Conservation (phyloP, 1,140 invertebrate genomes). For the Helicoverpa zea region DNA sequence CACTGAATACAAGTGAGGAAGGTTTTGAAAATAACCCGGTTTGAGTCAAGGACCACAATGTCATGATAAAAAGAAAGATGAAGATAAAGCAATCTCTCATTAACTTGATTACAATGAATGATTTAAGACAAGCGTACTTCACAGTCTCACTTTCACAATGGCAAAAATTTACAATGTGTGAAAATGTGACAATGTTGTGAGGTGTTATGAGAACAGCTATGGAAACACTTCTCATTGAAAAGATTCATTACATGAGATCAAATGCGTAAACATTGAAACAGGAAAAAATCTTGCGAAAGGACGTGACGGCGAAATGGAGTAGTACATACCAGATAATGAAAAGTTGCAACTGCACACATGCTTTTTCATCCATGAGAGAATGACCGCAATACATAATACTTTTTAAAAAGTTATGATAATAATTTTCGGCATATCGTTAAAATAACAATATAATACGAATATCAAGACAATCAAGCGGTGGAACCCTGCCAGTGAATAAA, state of each 20-base stretch:
- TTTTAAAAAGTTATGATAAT: too few species aligned
- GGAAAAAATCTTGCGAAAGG: not conserved
- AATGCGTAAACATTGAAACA: conserved; percentile 3
- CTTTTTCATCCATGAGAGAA: too few species aligned
- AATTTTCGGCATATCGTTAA: too few species aligned
- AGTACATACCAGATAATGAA: not conserved
- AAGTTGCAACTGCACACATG: not conserved
- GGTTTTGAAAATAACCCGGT: too few species aligned
- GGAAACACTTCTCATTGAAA: conserved; percentile 19
- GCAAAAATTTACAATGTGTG: conserved; percentile 1
- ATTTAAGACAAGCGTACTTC: not conserved
- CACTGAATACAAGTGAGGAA: too few species aligned
- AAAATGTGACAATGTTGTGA: conserved; percentile 23
- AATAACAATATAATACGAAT: not conserved
- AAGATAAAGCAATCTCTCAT: too few species aligned
- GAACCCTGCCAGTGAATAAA: conserved; percentile 47
- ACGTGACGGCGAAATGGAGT: too few species aligned
- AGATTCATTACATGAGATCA: conserved; percentile 14
- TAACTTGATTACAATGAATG: not conserved
- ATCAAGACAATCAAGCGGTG: not conserved
- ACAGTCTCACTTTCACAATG: conserved; percentile 22
- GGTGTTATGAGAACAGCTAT: conserved; percentile 27
- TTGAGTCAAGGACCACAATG: too few species aligned
- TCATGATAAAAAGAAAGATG: too few species aligned
- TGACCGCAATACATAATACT: too few species aligned